These are phyloP conservation scores for Pogonognathellus flavescens DNA, from an alignment of 1,140 invertebrate species.

Conservation along the genomic window DNA sequence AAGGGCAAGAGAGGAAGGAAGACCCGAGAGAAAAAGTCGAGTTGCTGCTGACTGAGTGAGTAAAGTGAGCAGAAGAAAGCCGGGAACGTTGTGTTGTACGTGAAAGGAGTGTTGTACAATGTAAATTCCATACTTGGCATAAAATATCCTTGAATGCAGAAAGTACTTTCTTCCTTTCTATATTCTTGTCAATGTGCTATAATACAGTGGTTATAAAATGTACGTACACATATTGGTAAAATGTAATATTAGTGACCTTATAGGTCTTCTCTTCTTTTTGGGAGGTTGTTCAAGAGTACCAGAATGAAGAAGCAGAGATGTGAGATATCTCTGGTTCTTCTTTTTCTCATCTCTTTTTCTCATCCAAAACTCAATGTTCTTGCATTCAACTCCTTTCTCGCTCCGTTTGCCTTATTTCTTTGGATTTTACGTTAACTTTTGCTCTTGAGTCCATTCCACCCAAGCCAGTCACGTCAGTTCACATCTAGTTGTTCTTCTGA, in stretches of 20 bases:
- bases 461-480: not conserved
- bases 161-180: slow-evolving; percentile 26
- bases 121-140: slow-evolving; percentile 48
- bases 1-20: slow-evolving; percentile 13
- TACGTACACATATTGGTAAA: not conserved
- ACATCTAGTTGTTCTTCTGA: slow-evolving; percentile 20
- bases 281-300: slow-evolving; percentile 5
- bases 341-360: slow-evolving; percentile 14
- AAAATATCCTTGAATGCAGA: slow-evolving; percentile 41
- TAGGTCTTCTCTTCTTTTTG: not conserved
- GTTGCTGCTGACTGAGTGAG: slow-evolving; percentile 30
- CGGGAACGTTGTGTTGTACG: not conserved
- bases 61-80: not conserved
- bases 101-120: slow-evolving; percentile 22
- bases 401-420: slow-evolving; percentile 38
- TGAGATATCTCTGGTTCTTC: slow-evolving; percentile 21
- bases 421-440: slow-evolving; percentile 38
- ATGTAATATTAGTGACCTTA: not conserved
- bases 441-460: not conserved
- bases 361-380: slow-evolving; percentile 9
- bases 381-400: slow-evolving; percentile 39
- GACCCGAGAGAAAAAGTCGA: slow-evolving; percentile 14
- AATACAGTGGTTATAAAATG: not conserved
- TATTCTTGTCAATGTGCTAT: not conserved
- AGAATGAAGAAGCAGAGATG: slow-evolving; percentile 32